These are phyloP conservation scores for Spheniscus mendiculus DNA, from an alignment of 2,113 vertebrate species.

Conservation along the genomic window DNA sequence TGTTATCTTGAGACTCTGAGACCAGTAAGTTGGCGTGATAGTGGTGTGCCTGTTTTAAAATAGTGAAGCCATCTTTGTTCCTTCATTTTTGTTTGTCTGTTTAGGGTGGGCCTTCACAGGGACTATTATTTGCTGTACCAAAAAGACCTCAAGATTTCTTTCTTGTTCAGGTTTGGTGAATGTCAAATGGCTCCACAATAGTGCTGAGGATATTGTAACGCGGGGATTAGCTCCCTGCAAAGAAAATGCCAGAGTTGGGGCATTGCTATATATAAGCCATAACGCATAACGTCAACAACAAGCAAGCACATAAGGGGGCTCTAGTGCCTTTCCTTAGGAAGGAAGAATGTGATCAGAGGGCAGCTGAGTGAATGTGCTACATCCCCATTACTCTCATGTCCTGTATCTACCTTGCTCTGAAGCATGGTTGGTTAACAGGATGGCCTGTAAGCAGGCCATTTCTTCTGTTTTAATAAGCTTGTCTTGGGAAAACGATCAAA, in stretches of 20 bases:
- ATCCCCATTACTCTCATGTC: not conserved
- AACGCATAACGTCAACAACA: not conserved
- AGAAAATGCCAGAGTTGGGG: not conserved
- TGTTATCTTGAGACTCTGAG: not conserved
- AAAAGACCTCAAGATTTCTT: not conserved
- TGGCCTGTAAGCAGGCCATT: not conserved
- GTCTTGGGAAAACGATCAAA: not conserved
- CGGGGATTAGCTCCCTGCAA: not conserved
- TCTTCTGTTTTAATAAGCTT: not conserved
- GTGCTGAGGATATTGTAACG: not conserved
- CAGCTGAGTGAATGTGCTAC: not conserved
- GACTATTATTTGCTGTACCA: not conserved
- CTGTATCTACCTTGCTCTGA: not conserved
- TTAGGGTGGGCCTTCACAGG: not conserved
- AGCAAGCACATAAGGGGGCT: not conserved
- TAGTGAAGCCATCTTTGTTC: not conserved
- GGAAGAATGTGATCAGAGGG: not conserved
- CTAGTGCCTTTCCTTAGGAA: not conserved
- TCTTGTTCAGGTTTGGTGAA: not conserved
- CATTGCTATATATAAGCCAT: not conserved
- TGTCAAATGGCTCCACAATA: not conserved
- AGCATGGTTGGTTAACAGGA: not conserved
- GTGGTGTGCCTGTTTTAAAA: not conserved
- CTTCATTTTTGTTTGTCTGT: not conserved
- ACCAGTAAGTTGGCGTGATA: rapidly evolving